Base-by-base conservation (phyloP, 2,113 vertebrate species). In the Phoxinus phoxinus region DNA sequence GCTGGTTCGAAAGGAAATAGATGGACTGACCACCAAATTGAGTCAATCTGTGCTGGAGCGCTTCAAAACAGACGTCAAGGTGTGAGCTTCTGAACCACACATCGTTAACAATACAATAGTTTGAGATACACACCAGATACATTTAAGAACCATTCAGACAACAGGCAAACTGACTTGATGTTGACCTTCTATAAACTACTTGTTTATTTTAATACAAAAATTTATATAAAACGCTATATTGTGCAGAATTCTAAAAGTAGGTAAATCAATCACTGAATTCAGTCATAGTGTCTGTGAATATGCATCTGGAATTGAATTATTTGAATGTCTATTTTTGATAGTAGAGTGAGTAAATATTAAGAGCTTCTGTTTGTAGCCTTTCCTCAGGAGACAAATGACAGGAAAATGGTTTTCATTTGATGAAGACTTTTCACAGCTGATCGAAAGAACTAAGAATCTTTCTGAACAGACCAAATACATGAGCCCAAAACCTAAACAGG, bases 321-420 rank as follows among this genome's bases (percentile, higher is more conserved):
- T 6, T 41, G 1, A 41, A 59, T 19, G 19, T 17, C 4, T 76
- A n/a, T 7, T 11, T 15, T 37, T 35, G 8, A 35, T 41, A 17
- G 12, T n/a, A 12, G 32, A 17, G 6, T 41, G 10, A 37, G 12
- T 79, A 12, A 17, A 41, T 59, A 25, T 41, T n/a, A 69, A 46
- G 19, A 51, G 44, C 48, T 74, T 73, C 2, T 63, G 4, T 79
- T 85, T 79, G 11, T 88, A 95, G 95, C 86, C 87, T 1, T 90
- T 84, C 58, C 67, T 95, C 84, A 90, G 89, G 85, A 91, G 89
- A 12, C 93, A 95, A 92, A 93, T 95, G 92, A 95, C 92, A 11
- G 92, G 89, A 80, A 94, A 93, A 90, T 95, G 94, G 95, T 90
- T 95, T 27, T 90, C 88, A n/a, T 65, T 71, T 1, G 88, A 94